Conservation (phyloP, 2,113 vertebrate genomes). For the Sphaerodactylus townsendi region DNA sequence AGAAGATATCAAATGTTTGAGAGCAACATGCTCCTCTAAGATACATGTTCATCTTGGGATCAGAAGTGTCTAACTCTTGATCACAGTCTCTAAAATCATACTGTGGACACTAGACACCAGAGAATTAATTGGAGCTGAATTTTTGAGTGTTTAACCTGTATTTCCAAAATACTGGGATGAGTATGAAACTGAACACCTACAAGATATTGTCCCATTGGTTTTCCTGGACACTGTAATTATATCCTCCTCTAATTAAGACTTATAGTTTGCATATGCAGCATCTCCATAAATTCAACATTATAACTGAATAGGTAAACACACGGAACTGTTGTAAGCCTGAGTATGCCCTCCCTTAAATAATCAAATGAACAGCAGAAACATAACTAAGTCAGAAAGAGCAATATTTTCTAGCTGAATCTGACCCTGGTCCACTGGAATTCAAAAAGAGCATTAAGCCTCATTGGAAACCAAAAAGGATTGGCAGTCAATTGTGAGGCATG, state of each 20-base stretch:
- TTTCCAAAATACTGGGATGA: not conserved
- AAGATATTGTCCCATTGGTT: not conserved
- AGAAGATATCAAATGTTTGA: slow-evolving; percentile 3
- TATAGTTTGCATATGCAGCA: not conserved
- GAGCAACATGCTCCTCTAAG: not conserved
- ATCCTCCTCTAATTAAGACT: not conserved
- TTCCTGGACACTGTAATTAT: not conserved
- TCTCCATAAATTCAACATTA: not conserved
- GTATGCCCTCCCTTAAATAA: not conserved
- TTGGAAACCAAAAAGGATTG: too few species aligned
- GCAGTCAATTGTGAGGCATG: too few species aligned
- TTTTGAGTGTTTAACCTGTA: not conserved
- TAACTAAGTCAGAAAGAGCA: not conserved
- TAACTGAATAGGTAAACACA: not conserved
- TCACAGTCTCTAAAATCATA: not conserved
- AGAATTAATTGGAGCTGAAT: slow-evolving; percentile 13
- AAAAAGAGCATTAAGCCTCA: too few species aligned
- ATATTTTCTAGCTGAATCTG: not conserved
- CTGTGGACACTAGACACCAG: not conserved
- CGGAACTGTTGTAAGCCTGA: not conserved
- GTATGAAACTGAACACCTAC: not conserved
- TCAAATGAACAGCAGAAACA: not conserved
- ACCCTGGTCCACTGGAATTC: not conserved
- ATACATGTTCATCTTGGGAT: not conserved
- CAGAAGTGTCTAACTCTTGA: slow-evolving; percentile 21